Evolutionary conservation across 2,113 vertebrate species (phyloP).

Genomic region (Brachypodius melanocephalos): DNA sequence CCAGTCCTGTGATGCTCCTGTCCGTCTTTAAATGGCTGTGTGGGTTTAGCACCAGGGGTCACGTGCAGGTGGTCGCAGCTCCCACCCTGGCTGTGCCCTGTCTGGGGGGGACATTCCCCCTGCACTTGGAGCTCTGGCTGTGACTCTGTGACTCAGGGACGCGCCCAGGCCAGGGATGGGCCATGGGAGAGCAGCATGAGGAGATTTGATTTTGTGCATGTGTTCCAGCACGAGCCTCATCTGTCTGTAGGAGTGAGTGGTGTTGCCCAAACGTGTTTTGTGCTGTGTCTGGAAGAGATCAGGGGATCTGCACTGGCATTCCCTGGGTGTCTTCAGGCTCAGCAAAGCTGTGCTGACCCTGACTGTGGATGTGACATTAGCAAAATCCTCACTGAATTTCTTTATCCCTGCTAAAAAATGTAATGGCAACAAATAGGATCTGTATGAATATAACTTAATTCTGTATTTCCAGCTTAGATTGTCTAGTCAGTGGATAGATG

Average conservation of each 20-base stretch:
- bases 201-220: background rate
- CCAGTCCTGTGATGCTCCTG: background rate
- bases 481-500: background rate
- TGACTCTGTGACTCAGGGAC: accelerated
- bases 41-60: background rate
- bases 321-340: background rate
- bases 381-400: background rate
- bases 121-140: accelerated
- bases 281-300: background rate
- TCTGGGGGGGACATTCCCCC: accelerated
- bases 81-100: background rate
- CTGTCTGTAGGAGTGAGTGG: background rate
- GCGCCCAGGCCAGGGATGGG: accelerated
- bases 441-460: background rate
- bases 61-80: background rate
- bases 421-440: background rate
- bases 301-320: background rate
- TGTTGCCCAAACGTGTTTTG: background rate
- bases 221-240: background rate
- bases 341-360: background rate
- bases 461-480: background rate
- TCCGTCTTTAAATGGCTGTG: background rate
- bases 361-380: background rate
- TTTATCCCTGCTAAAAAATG: background rate
- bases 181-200: background rate